Percentiles rank a stretch among this genome's conserved stretches.
Conservation (phyloP, 2,888 invertebrate species). For the Cyclophora punctaria region DNA sequence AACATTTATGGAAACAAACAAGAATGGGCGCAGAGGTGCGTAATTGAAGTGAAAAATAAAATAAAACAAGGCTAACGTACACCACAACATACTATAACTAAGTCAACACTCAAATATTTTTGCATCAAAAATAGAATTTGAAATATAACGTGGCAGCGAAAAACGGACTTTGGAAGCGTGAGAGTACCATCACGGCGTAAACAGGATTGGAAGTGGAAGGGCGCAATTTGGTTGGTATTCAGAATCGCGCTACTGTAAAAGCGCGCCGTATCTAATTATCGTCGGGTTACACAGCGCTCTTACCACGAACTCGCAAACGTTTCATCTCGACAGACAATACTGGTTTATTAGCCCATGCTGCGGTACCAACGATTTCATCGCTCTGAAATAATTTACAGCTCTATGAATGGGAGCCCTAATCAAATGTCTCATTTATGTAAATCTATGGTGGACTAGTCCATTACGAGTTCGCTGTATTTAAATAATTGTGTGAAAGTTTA, state of each 20-base stretch:
- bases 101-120: not conserved
- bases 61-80: not conserved
- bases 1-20: too few relatives aligned
- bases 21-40: too few relatives aligned
- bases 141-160: conserved; percentile 25
- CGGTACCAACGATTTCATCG: conserved; percentile 4
- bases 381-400: conserved; percentile 12
- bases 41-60: not conserved
- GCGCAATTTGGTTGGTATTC: conserved; percentile 71
- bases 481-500: too few relatives aligned
- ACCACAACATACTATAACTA: not conserved
- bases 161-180: conserved; percentile 40
- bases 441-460: not conserved
- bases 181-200: conserved; percentile 55
- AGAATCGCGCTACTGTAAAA: conserved; percentile 67
- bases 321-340: conserved; percentile 30
- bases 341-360: conserved; percentile 25
- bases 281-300: conserved; percentile 47
- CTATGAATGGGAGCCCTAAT: conserved; percentile 14
- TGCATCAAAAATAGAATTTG: conserved; percentile 12
- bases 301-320: conserved; percentile 43
- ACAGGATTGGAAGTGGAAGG: conserved; percentile 68
- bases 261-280: conserved; percentile 73
- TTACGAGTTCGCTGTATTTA: too few relatives aligned
- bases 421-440: conserved; percentile 12